Base-by-base conservation (phyloP, 1,140 invertebrate genomes). In the Cotesia typhae region DNA sequence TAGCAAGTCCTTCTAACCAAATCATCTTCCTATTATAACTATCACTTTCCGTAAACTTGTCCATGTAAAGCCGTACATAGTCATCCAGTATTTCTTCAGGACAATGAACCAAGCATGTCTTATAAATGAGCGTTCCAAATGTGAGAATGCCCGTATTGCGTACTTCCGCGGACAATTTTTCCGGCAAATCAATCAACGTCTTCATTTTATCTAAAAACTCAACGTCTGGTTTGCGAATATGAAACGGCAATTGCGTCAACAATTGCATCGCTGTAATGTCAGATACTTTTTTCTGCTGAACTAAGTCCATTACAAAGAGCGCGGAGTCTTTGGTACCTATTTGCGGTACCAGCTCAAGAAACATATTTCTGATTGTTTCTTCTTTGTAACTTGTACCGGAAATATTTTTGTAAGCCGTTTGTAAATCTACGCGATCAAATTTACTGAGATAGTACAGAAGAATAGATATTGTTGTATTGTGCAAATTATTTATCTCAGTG, bases 341-440 rank as follows among this genome's bases (percentile, higher is more conserved):
- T 78, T 92, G 90, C 7, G 92, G 92, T n/a, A 94, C 85, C 4
- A 92, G 88, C 80, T 94, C 92, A 71, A 92, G 83, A 78, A 93
- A 93, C 72, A 94, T 90, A 76, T 93, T 92, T 41, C 91, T 80
- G 60, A 85, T 79, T 51, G 85, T 87, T 77, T 87, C 85, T 75
- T 86, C 84, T 74, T 85, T 86, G 47, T 87, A 87, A 78, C 84
- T 87, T 53, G 85, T 86, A 61, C 85, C 85, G 10, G 84, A 86
- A 61, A 85, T 85, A 59, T 80, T 83, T 55, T 81, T 82, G 28
- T 85, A 86, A 4, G 81, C 80, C n/a, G 68, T 71, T 76, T 77
- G 78, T 38, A 87, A 78, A 78, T 85, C 84, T 14, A 69, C 67
- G 63, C 74, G 74, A 71, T 85, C 77, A 6, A 87, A 69, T 80